Conservation (phyloP, 2,797 vertebrate species). For the Enteromius trimaculatus region DNA sequence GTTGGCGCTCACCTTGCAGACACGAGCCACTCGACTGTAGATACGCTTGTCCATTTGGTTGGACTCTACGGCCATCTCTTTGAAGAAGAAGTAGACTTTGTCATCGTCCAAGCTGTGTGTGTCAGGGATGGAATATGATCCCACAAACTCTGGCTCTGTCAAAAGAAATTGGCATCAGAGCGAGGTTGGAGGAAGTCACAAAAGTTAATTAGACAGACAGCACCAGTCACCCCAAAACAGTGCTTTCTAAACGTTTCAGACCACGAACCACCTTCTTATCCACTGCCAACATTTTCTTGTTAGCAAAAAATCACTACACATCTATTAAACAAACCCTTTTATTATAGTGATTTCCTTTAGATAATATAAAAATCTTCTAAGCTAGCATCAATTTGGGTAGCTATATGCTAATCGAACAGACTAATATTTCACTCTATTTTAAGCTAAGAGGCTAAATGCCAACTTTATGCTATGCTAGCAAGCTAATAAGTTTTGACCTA, state of each 20-base stretch:
- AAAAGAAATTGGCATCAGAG: conserved; percentile 24
- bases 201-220: background rate
- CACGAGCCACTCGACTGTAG: conserved; percentile 84
- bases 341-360: too few relatives aligned
- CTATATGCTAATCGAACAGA: background rate
- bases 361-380: background rate
- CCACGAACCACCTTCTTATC: background rate
- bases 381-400: background rate
- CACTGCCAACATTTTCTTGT: background rate
- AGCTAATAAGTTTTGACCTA: background rate
- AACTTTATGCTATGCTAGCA: background rate
- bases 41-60: conserved; percentile 82
- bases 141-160: conserved; percentile 81
- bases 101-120: conserved; percentile 85
- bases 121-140: conserved; percentile 82
- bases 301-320: background rate
- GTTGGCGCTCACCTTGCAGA: conserved; percentile 83
- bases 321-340: background rate
- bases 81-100: conserved; percentile 87
- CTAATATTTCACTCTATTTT: background rate
- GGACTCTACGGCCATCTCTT: conserved; percentile 80
- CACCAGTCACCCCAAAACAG: background rate
- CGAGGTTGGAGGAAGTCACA: background rate
- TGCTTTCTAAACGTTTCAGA: background rate
- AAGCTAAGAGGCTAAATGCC: background rate